phyloP scores from a whole-genome alignment of 2,888 invertebrate genomes.

The Eumacrocentrus americanus region DNA sequence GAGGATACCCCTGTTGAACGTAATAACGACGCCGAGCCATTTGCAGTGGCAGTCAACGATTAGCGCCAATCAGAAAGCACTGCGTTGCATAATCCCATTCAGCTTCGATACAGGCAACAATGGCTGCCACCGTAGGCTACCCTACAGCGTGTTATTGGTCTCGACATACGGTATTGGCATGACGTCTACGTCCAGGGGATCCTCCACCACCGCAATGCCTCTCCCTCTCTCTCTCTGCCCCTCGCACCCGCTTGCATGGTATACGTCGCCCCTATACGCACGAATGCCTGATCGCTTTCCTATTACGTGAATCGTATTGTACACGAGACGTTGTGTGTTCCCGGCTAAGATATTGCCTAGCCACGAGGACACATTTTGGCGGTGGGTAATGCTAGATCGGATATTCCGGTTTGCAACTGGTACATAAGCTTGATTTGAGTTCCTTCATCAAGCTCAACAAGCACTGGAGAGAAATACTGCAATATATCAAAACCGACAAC shows the following conservation, averaged over 20 bases:
- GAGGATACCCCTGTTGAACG: slow-evolving; percentile 37
- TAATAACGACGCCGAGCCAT: slow-evolving; percentile 47
- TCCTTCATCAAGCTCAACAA: background rate
- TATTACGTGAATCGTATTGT: slow-evolving; percentile 57
- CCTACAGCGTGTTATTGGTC: slow-evolving; percentile 3
- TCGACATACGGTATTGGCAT: slow-evolving; percentile 5
- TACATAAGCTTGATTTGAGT: background rate
- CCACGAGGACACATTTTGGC: slow-evolving; percentile 15
- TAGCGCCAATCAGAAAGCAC: slow-evolving; percentile 49
- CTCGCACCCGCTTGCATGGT: background rate
- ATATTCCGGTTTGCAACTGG: background rate
- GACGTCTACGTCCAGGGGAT: background rate
- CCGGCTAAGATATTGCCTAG: slow-evolving; percentile 33
- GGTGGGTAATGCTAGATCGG: background rate
- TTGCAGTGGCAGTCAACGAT: slow-evolving; percentile 43
- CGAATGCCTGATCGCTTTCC: slow-evolving; percentile 48
- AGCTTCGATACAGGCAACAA: slow-evolving; percentile 25
- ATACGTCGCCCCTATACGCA: slow-evolving; percentile 42
- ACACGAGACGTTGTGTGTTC: slow-evolving; percentile 38
- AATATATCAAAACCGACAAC: too few relatives aligned
- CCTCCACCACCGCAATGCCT: slow-evolving; percentile 4
- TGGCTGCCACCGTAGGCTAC: background rate
- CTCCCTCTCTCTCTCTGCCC: background rate
- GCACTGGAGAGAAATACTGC: too few relatives aligned
- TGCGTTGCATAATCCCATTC: slow-evolving; percentile 51